Base-by-base conservation (phyloP, 1,140 invertebrate species). In the Drosophila pruinosa region DNA sequence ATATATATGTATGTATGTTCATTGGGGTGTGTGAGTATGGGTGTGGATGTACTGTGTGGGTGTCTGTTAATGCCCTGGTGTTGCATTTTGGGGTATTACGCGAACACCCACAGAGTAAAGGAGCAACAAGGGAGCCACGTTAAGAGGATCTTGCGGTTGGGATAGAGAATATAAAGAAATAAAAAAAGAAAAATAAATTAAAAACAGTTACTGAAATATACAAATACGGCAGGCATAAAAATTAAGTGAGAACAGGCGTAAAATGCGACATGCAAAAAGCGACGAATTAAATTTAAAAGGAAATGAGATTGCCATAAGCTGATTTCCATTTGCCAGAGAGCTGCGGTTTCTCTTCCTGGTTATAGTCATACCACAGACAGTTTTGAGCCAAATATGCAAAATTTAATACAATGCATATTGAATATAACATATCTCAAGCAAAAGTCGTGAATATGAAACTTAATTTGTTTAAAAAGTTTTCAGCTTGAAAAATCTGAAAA, bases 281-380 rank as follows among this genome's bases (percentile, higher is more conserved):
- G 45, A 43, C 36, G 47, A 86, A 86, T 85, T 81, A 86, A 85
- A 85, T 86, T 86, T 77, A 85, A 77, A 74, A 68, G 81, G 73
- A 85, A 85, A 85, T 81, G 47, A 67, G 76, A 79, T 72, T 59
- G 59, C 47, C 56, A 54, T 81, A 56, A 80, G 64, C 59, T 41
- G 59, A 58, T 67, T 53, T 22, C 21, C 31, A 31, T 26, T 59
- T 59, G 22, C 4, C 34, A 47, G 34, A 28, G 14, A 31, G 24
- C 28, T 56, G 67, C 12, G 59, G 14, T 31, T 31, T 17, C 38
- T 62, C 15, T 26, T 19, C 4, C 41, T 39, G 50, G 4, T 28
- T 47, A 47, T 54, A 15, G 21, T 19, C 57, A 39, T 6, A 17
- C 17, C 8, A 14, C n/a, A 24, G 17, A 10, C 14, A 48, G 31